Base-by-base conservation (phyloP, 1,140 invertebrate genomes). In the Aethina tumida region DNA sequence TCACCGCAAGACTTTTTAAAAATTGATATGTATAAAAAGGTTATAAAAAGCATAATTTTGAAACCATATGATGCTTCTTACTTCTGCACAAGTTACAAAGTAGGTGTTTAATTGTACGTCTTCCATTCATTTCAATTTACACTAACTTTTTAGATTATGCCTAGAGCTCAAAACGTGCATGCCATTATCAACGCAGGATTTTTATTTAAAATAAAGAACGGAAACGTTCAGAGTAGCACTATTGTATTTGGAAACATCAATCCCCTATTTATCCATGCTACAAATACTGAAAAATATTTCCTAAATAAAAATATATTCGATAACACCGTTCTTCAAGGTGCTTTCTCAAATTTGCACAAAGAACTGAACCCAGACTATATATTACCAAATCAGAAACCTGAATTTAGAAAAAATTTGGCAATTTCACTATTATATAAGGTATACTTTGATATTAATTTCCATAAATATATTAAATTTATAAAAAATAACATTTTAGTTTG, bases 121-220 rank as follows among this genome's bases (percentile, higher is more conserved):
- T n/a, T n/a, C n/a, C n/a, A n/a, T n/a, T n/a, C n/a, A n/a, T n/a
- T n/a, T n/a, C n/a, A n/a, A n/a, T n/a, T n/a, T n/a, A n/a, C n/a
- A n/a, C n/a, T n/a, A n/a, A n/a, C n/a, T n/a, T 39, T 43, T 31
- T 12, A 53, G 45, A 50, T 49, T 12, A 84, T 84, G 74, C 75
- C 79, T 0, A 67, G 84, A 43, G 76, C 76, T 3, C 82, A 86
- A 67, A 91, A 90, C 59, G 75, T 85, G 0, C 82, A 89, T 54
- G 85, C 86, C 0, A 75, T 81, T 47, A 78, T 92, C 0, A 88
- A 87, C 56, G 82, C 81, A 8, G 86, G 79, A 5, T 89, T 92
- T 55, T 62, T 77, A 0, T 70, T 84, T 19, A 70, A 78, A 61
- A 38, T 84, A 7, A 39, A 35, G 8, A 34, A n/a, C 5, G 26